Evolutionary conservation across 2,888 invertebrate species (phyloP).

Genomic region (Habroteleia sp.): DNA sequence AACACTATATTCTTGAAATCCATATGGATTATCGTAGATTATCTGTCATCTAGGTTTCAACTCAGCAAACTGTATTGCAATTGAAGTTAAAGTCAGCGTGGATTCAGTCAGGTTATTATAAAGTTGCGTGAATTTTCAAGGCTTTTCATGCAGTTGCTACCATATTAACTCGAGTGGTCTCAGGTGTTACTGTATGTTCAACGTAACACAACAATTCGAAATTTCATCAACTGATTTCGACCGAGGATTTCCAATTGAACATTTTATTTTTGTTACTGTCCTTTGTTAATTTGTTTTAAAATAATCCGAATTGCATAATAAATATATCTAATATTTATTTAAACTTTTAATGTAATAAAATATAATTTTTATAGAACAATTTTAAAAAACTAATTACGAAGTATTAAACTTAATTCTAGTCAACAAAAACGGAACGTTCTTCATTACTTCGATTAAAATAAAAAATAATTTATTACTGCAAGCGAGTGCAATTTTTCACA

Average conservation of each 20-base stretch:
- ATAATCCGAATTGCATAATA: too few relatives aligned
- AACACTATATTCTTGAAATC: constrained; percentile 13
- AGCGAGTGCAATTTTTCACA: neutral
- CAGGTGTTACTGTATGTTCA: neutral
- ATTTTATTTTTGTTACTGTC: constrained; percentile 1
- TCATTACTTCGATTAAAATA: neutral
- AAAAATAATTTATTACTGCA: neutral
- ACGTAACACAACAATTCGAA: constrained; percentile 9
- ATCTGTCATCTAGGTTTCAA: constrained; percentile 22
- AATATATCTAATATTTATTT: too few relatives aligned
- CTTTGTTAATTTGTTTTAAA: neutral
- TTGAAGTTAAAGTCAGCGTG: constrained; percentile 21
- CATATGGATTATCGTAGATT: constrained; percentile 35
- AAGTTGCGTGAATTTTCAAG: constrained; percentile 31
- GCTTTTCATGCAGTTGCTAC: constrained; percentile 18
- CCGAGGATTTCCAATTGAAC: neutral
- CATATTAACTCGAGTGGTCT: neutral
- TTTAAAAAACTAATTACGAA: too few relatives aligned
- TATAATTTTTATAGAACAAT: too few relatives aligned
- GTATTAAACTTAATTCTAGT: neutral
- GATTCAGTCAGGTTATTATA: constrained; percentile 19
- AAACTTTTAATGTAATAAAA: too few relatives aligned
- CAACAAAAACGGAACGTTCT: too few relatives aligned
- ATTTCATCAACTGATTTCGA: constrained; percentile 10
- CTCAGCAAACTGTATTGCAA: constrained; percentile 15